Evolutionary conservation across 1,140 invertebrate species (phyloP), one percentile per base, ranked within the genome.

Genomic region (Drosophila kurseongensis): DNA sequence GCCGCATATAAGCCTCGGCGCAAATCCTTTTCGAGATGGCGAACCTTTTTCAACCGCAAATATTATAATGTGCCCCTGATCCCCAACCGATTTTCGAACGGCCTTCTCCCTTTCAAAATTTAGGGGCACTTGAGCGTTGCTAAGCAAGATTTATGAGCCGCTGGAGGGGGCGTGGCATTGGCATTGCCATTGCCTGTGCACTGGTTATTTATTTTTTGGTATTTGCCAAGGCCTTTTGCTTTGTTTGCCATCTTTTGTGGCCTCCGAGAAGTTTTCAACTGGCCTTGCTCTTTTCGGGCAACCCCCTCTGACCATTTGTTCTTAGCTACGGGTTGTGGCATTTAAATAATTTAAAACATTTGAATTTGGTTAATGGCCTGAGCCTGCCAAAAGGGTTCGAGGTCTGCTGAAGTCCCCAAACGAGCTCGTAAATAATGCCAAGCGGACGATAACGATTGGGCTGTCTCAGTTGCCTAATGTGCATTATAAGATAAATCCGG

Each of bases 141-240:
- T 83, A 86, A 86, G 83, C 79, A 86, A 88, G 83, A 86, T 88
- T 86, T 86, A 86, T 86, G 83, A 73, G 83, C 27, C 75, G 75
- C 84, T 40, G 3, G 55, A 23, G 52, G 57, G 54, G 58, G 60
- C 69, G 48, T 66, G 80, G 75, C 80, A 78, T 75, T 79, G 80
- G 71, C 71, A 68, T 66, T 62, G 76, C 42, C 9, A 29, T 48
- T 12, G 41, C 63, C 40, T 12, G n/a, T 68, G 50, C 36, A 40
- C 67, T 74, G 72, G 72, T 73, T 78, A 78, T 78, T 73, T 65
- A 51, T 59, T 66, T 60, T 66, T 67, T 51, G 42, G 47, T 74
- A 59, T 68, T 75, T 82, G 74, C 74, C 79, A 82, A 82, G 79
- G 80, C 62, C 76, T 63, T 75, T 75, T 38, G 68, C 66, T 74